Conservation (phyloP, 2,797 vertebrate genomes). For the Triplophysa bombifrons region DNA sequence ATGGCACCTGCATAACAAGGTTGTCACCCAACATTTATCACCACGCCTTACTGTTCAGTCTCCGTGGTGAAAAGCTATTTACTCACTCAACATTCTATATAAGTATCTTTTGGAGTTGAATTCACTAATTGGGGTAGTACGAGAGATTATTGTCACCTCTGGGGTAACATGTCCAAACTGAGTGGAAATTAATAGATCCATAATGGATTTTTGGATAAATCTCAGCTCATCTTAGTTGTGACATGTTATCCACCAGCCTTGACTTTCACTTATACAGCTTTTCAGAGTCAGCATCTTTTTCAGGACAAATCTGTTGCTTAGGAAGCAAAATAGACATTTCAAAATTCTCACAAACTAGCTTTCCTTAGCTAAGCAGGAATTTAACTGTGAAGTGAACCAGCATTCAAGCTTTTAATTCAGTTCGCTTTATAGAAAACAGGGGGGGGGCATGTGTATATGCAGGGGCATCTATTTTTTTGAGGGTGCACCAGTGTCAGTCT, state of each 20-base stretch:
- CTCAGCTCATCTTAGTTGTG: slow-evolving; percentile 11
- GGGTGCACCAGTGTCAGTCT: background rate
- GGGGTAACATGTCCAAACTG: slow-evolving; percentile 23
- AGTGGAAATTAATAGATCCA: slow-evolving; percentile 28
- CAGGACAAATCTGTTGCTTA: slow-evolving; percentile 13
- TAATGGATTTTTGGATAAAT: slow-evolving; percentile 32
- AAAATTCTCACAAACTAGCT: background rate
- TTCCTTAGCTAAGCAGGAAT: background rate
- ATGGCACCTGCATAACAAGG: slow-evolving; percentile 95
- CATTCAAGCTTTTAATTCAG: background rate
- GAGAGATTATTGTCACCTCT: slow-evolving; percentile 35
- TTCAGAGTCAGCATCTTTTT: slow-evolving; percentile 18
- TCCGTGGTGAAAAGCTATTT: slow-evolving; percentile 31
- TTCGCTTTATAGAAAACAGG: background rate
- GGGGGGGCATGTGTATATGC: background rate
- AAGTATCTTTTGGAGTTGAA: slow-evolving; percentile 29
- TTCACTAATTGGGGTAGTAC: slow-evolving; percentile 6
- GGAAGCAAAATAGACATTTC: background rate
- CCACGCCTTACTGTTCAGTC: slow-evolving; percentile 11
- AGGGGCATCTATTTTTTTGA: background rate
- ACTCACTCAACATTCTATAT: slow-evolving; percentile 35
- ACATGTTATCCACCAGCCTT: slow-evolving; percentile 29
- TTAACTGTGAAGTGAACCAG: background rate
- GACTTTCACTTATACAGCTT: slow-evolving; percentile 9
- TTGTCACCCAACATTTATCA: slow-evolving; percentile 59